Conservation (phyloP, 2,888 invertebrate genomes). For the Coelopa pilipes region DNA sequence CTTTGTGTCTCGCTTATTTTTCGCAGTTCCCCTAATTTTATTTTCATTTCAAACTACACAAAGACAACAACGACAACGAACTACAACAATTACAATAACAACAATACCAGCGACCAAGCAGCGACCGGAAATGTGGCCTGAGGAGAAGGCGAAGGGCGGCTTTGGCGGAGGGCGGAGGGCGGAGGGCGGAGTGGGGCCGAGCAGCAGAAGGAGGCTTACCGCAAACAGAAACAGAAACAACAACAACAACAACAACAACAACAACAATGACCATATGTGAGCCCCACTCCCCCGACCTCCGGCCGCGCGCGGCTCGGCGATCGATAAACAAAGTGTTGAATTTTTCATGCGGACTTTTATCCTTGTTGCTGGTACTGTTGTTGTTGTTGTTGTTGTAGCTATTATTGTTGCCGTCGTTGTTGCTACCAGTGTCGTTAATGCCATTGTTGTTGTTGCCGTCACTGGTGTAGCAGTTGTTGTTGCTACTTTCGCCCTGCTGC, state of each 20-base stretch:
- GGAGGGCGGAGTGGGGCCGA: background rate
- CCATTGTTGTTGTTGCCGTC: slow-evolving; percentile 34
- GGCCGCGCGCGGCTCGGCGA: slow-evolving; percentile 14
- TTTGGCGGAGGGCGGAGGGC: background rate
- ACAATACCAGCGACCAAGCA: background rate
- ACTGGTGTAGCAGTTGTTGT: slow-evolving; percentile 26
- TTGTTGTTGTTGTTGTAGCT: slow-evolving; percentile 6
- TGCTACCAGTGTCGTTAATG: slow-evolving; percentile 29
- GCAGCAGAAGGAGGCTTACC: background rate
- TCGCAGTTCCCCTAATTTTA: slow-evolving; percentile 13
- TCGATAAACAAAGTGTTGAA: slow-evolving; percentile 50
- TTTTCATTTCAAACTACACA: slow-evolving; percentile 9
- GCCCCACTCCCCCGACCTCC: too few relatives aligned
- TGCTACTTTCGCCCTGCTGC: slow-evolving; percentile 19
- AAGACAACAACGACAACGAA: background rate
- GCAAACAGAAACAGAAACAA: slow-evolving; percentile 12
- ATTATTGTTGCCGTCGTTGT: slow-evolving; percentile 26
- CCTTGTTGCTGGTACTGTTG: background rate
- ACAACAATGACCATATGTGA: slow-evolving; percentile 19
- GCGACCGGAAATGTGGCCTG: background rate
- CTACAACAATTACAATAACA: too few relatives aligned
- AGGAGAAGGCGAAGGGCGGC: background rate
- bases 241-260: slow-evolving; percentile 22
- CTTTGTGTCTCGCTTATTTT: slow-evolving; percentile 3
- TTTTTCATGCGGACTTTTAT: slow-evolving; percentile 42